Evolutionary conservation across 2,797 vertebrate genomes (phyloP).

Genomic region (Sebastolobus alascanus): DNA sequence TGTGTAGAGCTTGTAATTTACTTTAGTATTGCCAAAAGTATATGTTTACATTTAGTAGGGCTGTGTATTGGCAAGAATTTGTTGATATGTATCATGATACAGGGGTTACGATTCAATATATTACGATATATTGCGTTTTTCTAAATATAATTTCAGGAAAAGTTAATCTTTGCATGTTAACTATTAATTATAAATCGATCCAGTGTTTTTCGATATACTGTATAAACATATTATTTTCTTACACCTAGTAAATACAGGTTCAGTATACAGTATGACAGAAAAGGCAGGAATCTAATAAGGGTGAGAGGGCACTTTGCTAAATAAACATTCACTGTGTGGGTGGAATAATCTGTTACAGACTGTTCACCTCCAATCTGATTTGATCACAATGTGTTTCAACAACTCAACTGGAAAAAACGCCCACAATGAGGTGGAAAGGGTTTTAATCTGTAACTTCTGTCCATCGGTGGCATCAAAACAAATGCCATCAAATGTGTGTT

Average conservation of each 20-base stretch:
- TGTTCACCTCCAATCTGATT: background rate
- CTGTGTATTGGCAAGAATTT: no score
- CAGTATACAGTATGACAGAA: background rate
- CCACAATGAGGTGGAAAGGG: background rate
- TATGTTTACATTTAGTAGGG: background rate
- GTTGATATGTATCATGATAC: no score
- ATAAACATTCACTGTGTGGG: conserved; percentile 1
- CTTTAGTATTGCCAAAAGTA: background rate
- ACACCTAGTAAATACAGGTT: background rate
- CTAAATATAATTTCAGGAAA: no score
- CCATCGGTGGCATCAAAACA: background rate
- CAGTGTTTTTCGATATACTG: no score
- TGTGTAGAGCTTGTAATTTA: background rate
- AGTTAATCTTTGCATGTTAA: no score
- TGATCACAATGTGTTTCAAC: conserved; percentile 15
- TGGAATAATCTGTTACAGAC: conserved; percentile 2
- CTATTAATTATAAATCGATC: no score
- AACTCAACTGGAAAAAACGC: conserved; percentile 13
- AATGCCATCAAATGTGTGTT: background rate
- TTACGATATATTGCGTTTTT: no score
- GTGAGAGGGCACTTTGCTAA: conserved; percentile 9
- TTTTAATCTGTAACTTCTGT: conserved; percentile 3
- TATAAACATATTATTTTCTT: no score
- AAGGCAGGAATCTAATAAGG: conserved; percentile 1
- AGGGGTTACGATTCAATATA: fast-evolving